Evolutionary conservation across 2,797 vertebrate species (phyloP).

Genomic region (Takifugu rubripes): DNA sequence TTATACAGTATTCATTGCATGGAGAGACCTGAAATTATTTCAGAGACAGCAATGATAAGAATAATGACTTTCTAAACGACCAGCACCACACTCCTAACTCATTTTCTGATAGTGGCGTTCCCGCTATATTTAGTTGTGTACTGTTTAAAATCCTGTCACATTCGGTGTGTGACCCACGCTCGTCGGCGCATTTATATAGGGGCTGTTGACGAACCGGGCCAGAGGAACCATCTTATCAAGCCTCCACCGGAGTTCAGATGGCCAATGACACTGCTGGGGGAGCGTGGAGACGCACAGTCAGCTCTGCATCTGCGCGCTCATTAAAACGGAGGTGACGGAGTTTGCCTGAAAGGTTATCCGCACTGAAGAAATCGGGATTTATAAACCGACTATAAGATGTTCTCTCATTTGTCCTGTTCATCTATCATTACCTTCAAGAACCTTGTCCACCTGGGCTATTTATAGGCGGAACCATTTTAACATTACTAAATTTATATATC

Average conservation of each 20-base stretch:
- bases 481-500: no score
- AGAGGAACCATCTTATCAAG: conserved; percentile 64
- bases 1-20: conserved; percentile 85
- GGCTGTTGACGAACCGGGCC: conserved; percentile 60
- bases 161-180: conserved; percentile 71
- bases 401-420: no score
- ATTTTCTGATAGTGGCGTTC: conserved; percentile 83
- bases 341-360: not conserved
- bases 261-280: conserved; percentile 55
- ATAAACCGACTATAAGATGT: no score
- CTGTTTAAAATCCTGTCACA: conserved; percentile 83
- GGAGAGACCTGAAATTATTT: conserved; percentile 83
- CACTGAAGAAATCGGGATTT: not conserved
- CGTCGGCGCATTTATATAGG: conserved; percentile 70
- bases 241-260: conserved; percentile 65
- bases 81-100: conserved; percentile 79
- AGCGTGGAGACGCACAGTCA: conserved; percentile 29
- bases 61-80: conserved; percentile 86
- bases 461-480: no score
- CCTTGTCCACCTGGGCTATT: no score
- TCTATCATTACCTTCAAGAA: no score
- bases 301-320: conserved; percentile 12
- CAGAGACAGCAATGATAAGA: conserved; percentile 84
- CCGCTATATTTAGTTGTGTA: conserved; percentile 84
- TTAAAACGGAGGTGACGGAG: conserved; percentile 2